Evolutionary conservation across 92 coral and sea anemone genomes (phyloP).

Genomic region (Phenganax stokvisi): DNA sequence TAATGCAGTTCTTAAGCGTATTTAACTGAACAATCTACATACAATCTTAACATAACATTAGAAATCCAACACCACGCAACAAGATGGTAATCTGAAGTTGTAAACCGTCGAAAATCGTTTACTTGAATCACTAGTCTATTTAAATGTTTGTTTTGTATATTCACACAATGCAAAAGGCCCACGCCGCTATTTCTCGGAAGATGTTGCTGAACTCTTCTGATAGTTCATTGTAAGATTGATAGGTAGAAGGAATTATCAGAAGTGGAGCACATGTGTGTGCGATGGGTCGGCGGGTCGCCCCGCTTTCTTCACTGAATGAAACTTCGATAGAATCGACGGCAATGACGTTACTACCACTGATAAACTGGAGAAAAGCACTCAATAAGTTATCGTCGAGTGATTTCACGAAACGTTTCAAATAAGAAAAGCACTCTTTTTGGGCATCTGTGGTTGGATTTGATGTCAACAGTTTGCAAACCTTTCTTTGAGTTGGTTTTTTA

Average conservation of each 20-base stretch:
- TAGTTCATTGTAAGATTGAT: slow-evolving; percentile 26
- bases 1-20: too few relatives aligned
- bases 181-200: slow-evolving; percentile 16
- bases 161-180: slow-evolving; percentile 28
- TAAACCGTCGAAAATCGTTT: too few relatives aligned
- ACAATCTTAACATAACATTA: too few relatives aligned
- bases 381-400: slow-evolving; percentile 32
- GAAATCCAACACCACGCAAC: too few relatives aligned
- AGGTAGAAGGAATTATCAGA: slow-evolving; percentile 30
- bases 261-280: slow-evolving; percentile 39
- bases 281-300: slow-evolving; percentile 19
- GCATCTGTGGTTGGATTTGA: slow-evolving; percentile 24
- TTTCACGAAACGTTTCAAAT: slow-evolving; percentile 40
- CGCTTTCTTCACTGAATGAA: slow-evolving; percentile 9
- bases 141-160: too few relatives aligned
- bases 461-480: slow-evolving; percentile 37
- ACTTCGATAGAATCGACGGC: slow-evolving; percentile 16
- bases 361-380: slow-evolving; percentile 32
- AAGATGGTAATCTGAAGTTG: too few relatives aligned
- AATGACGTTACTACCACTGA: slow-evolving; percentile 31
- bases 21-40: too few relatives aligned
- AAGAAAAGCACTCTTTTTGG: slow-evolving; percentile 31
- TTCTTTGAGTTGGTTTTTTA: slow-evolving; percentile 43
- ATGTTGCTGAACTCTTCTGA: slow-evolving; percentile 26
- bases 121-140: too few relatives aligned